Percentiles rank a stretch among this genome's conserved stretches.
These are phyloP conservation scores for Sapajus apella DNA, from an alignment of 2,113 vertebrate genomes.

Conservation along the genomic window DNA sequence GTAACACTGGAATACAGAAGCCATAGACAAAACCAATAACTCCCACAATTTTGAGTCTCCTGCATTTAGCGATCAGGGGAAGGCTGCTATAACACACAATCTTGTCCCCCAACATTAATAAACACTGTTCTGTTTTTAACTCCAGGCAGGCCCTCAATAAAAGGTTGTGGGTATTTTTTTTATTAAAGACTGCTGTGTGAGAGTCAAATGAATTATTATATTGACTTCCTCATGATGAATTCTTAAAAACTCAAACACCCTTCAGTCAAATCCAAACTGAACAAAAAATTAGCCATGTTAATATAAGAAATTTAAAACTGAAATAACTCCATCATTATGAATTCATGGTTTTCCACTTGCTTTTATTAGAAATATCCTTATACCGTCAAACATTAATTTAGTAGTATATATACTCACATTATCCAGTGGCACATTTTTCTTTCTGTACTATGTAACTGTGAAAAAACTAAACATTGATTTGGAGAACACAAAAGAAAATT, in stretches of 20 bases:
- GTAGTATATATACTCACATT: not conserved
- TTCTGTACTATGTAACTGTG: not conserved
- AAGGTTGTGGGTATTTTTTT: not conserved
- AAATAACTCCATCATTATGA: not conserved
- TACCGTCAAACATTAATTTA: not conserved
- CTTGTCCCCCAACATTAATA: not conserved
- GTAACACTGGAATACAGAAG: not conserved
- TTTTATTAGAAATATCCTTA: constrained; percentile 15
- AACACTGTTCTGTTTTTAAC: not conserved
- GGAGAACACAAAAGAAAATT: not conserved
- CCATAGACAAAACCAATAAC: not conserved
- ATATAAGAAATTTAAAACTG: not conserved
- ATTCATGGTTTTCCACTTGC: not conserved
- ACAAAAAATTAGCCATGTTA: not conserved
- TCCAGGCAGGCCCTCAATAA: not conserved
- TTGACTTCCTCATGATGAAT: not conserved
- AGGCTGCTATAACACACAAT: not conserved
- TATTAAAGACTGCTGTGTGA: not conserved
- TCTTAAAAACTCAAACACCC: not conserved
- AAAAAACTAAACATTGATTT: not conserved
- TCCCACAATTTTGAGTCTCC: not conserved
- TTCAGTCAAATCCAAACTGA: not conserved
- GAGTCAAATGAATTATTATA: not conserved
- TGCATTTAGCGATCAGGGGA: not conserved
- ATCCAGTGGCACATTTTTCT: not conserved